Evolutionary conservation across 2,113 vertebrate species (phyloP).

Genomic region (Phylloscopus trochiloides): DNA sequence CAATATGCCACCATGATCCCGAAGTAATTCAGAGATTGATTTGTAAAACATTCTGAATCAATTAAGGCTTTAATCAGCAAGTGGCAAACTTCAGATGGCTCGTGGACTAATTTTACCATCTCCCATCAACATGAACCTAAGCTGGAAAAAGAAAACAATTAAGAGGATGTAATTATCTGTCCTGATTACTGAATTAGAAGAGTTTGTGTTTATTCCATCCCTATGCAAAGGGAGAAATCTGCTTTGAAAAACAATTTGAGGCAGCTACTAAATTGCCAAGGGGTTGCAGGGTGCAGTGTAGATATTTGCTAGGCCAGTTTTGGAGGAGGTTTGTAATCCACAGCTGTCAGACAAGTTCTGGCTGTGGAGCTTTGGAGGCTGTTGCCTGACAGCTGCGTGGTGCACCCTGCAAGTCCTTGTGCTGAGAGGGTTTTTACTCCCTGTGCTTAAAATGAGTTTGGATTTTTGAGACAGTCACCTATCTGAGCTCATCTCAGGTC

Average conservation of each 20-base stretch:
- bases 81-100: constrained; percentile 71
- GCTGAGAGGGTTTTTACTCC: not conserved
- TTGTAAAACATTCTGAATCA: constrained; percentile 75
- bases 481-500: rapidly evolving
- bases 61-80: constrained; percentile 79
- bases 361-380: not conserved
- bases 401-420: too few species aligned
- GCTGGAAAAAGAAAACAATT: constrained; percentile 74
- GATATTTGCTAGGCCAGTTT: not conserved
- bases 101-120: constrained; percentile 72
- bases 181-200: constrained; percentile 73
- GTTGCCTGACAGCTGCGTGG: not conserved
- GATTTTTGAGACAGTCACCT: not conserved
- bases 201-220: constrained; percentile 59
- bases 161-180: constrained; percentile 71
- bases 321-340: not conserved
- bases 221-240: constrained; percentile 37
- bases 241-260: constrained; percentile 9
- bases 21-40: constrained; percentile 74
- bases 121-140: constrained; percentile 68
- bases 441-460: not conserved
- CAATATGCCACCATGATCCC: constrained; percentile 38
- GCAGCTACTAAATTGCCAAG: not conserved
- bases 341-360: not conserved
- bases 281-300: not conserved